Percentiles rank a stretch among this genome's conserved stretches.
Evolutionary conservation across 2,888 invertebrate genomes (phyloP).

Genomic region (Euplagia quadripunctaria): DNA sequence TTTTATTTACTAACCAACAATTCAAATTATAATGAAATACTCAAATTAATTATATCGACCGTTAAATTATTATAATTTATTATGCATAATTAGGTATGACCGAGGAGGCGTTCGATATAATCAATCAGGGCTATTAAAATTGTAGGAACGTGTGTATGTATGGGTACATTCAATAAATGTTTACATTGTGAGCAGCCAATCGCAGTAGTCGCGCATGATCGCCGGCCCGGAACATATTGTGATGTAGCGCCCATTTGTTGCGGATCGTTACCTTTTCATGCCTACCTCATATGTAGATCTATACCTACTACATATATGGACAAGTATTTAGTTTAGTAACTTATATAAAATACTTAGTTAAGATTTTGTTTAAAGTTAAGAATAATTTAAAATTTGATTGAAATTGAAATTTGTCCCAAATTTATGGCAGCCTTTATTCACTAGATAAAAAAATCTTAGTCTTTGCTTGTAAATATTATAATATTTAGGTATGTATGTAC

Average conservation of each 20-base stretch:
- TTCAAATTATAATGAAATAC: slow-evolving; percentile 5
- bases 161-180: slow-evolving; percentile 31
- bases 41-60: slow-evolving; percentile 11
- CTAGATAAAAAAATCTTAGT: too few species aligned
- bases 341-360: not conserved
- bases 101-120: slow-evolving; percentile 40
- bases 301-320: not conserved
- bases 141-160: slow-evolving; percentile 29
- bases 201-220: slow-evolving; percentile 61
- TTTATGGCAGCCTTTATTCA: too few species aligned
- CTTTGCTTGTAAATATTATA: not conserved
- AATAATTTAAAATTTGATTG: not conserved
- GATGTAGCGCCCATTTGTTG: slow-evolving; percentile 36
- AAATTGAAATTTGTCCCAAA: too few species aligned
- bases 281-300: slow-evolving; percentile 16
- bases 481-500: not conserved
- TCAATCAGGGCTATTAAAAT: slow-evolving; percentile 57
- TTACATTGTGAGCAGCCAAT: slow-evolving; percentile 58
- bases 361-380: not conserved
- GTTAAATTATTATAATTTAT: slow-evolving; percentile 45
- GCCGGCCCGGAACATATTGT: slow-evolving; percentile 55
- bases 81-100: slow-evolving; percentile 42
- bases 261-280: slow-evolving; percentile 36
- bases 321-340: not conserved
- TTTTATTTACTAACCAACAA: not conserved